Evolutionary conservation across 2,888 invertebrate species (phyloP), one percentile per base, ranked within the genome.

Genomic region (Trissolcus japonicus): DNA sequence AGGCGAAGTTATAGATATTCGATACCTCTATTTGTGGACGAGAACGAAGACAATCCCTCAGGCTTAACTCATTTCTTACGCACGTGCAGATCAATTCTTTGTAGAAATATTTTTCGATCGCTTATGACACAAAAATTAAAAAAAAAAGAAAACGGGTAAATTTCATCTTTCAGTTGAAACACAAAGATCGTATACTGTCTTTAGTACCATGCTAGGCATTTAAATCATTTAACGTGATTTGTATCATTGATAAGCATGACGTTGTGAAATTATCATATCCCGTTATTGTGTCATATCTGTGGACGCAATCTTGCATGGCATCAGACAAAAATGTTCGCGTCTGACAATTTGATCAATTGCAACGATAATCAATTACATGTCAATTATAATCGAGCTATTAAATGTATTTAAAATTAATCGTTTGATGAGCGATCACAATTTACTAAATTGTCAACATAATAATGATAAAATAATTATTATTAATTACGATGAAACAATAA

Each of bases 201-300:
- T 4, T 7, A 7, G 7, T 11, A 9, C 35, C 11, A 50, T 53
- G 56, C 60, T 60, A 66, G 60, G 57, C 61, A 71, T 76, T 76
- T 66, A 76, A 65, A 76, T 71, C 65, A 66, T 76, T 69, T 61
- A 71, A 65, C 54, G 57, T 69, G 76, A 69, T 76, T 76, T 66
- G 66, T 76, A 65, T 55, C 56, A 40, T 61, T 69, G 35, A 76
- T 71, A 61, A 65, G 71, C 65, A 7, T 60, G 56, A 66, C 65
- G 46, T 71, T 66, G 71, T 61, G 71, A 66, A 76, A 76, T 76
- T 76, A 76, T 66, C 76, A 66, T 66, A 48, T 21, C 57, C 50
- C 51, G 35, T 66, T 66, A 66, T 66, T 66, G 61, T 61, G 73
- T 66, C 66, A 66, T 16, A 60, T 68, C 46, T 35, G 35, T 35